phyloP scores from a whole-genome alignment of 2,113 vertebrate species.

The Rhabdornis inornatus region DNA sequence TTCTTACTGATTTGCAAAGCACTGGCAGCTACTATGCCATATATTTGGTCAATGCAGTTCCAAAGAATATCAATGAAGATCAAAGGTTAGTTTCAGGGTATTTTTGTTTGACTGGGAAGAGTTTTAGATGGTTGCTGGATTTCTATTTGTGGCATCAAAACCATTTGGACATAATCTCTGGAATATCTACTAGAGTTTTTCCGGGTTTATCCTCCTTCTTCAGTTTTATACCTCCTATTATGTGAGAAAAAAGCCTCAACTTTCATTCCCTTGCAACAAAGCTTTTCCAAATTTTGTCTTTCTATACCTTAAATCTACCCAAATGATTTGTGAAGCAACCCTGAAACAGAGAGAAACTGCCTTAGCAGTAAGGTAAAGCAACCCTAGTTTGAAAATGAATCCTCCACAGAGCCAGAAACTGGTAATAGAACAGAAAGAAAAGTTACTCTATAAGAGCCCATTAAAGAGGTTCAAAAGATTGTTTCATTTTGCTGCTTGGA shows the following conservation, averaged over 20 bases:
- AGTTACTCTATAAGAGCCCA: neutral
- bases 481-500: neutral
- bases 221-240: neutral
- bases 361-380: neutral
- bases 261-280: neutral
- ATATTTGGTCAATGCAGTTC: neutral
- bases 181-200: neutral
- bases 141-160: neutral
- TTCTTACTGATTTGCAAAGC: neutral
- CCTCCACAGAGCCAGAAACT: neutral
- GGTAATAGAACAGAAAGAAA: neutral
- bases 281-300: neutral
- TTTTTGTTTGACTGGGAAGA: neutral
- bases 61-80: neutral
- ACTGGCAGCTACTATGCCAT: neutral
- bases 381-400: neutral
- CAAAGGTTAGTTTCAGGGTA: neutral
- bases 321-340: neutral
- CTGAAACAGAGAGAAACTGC: neutral
- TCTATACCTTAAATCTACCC: neutral
- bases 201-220: neutral
- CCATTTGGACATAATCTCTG: neutral
- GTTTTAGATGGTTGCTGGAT: neutral
- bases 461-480: neutral
- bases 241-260: rapidly evolving